Conservation (phyloP, 1,140 invertebrate species). For the Chionoecetes opilio region DNA sequence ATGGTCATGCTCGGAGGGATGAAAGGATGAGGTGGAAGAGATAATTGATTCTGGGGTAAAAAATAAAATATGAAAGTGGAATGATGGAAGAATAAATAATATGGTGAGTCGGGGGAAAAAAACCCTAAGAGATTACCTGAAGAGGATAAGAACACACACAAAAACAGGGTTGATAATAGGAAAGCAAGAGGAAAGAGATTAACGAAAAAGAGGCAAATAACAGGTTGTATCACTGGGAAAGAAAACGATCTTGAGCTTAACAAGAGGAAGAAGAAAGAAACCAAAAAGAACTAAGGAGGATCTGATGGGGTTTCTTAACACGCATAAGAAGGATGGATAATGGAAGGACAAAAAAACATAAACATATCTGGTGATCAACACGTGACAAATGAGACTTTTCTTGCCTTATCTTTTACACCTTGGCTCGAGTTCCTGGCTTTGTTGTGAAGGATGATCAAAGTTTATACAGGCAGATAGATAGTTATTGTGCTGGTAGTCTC, state of each 20-base stretch:
- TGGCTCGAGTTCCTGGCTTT: no score
- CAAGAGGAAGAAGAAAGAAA: not conserved
- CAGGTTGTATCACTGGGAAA: not conserved
- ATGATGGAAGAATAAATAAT: not conserved
- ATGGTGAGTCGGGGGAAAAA: not conserved
- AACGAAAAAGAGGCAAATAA: conserved; percentile 1
- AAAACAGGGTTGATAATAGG: not conserved
- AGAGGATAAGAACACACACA: not conserved
- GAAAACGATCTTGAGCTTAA: not conserved
- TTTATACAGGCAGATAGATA: no score
- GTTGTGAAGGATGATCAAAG: no score
- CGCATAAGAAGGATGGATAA: not conserved
- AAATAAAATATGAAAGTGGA: not conserved
- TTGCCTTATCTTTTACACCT: no score
- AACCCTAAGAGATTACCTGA: not conserved
- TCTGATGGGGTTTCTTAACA: not conserved
- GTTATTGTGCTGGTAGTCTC: no score
- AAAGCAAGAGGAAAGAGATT: not conserved
- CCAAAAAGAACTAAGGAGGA: not conserved
- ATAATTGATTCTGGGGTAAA: not conserved
- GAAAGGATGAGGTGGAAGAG: not conserved
- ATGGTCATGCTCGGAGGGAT: not conserved
- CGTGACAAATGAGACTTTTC: no score
- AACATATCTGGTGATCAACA: no score
- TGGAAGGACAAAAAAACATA: not conserved